Evolutionary conservation across 37 sponge, comb jelly and placozoan species (phyloP), one percentile per base, ranked within the genome.

Genomic region (Axinella damicornis): DNA sequence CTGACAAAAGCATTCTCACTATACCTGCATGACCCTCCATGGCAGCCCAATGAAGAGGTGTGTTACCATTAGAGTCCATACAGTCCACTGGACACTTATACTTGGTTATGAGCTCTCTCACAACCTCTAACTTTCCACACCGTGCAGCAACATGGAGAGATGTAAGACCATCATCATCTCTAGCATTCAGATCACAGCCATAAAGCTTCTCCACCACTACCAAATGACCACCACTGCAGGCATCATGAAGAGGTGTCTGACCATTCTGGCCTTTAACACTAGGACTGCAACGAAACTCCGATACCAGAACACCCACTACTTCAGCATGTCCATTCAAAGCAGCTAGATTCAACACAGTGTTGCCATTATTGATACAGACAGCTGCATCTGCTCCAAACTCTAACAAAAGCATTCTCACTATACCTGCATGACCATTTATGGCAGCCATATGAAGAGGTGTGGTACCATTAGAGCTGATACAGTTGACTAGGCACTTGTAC

Each of bases 21-120:
- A 73, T 52, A 41, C 30, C 0, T 40, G 41, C 38, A 34, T 73
- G 73, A 17, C 73, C 73, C 11, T 24, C 41, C 22, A n/a, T 5
- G 39, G 73, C 73, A 73, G 73, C 73, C 5, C 30, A 34, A 40
- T 73, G 73, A 6, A 73, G 15, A 24, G 55, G 30, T 53, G 46
- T 41, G n/a, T 53, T 6, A 27, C 17, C 6, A 27, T 73, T 73
- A 37, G 24, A 38, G 24, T 36, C 72, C 41, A 22, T 12, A 61
- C 62, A 61, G n/a, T 61, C 62, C n/a, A 61, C 62, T 27, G n/a
- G 27, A 11, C 62, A 61, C 25, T 61, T 25, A 11, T 61, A 61
- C n/a, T 61, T 61, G 27, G 25, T 61, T 22, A 61, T 25, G 20
- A 69, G 69, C 69, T 36, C 34, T 69, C 19, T 38, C 36, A 33